Conservation (phyloP, 1,140 invertebrate species). For the Delia radicum region DNA sequence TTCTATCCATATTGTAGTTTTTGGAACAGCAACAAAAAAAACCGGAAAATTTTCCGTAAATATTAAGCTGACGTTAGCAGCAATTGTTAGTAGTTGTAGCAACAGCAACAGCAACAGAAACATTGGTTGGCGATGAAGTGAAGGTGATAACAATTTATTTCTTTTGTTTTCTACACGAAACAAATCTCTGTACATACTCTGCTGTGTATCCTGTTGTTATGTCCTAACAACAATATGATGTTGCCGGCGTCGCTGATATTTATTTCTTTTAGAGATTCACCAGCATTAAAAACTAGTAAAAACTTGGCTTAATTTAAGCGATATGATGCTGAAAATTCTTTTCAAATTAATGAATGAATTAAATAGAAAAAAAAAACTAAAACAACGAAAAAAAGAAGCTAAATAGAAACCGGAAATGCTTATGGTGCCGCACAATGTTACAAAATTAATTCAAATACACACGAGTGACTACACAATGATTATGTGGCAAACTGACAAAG, state of each 20-base stretch:
- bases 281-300: neutral
- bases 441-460: constrained; percentile 5
- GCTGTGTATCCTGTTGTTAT: too few relatives aligned
- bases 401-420: constrained; percentile 15
- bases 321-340: constrained; percentile 19
- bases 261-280: too few relatives aligned
- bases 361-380: neutral
- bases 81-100: too few relatives aligned
- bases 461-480: neutral
- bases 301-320: neutral
- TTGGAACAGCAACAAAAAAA: too few relatives aligned
- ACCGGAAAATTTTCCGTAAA: too few relatives aligned
- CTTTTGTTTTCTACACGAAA: neutral
- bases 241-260: neutral
- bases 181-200: neutral
- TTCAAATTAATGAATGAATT: neutral
- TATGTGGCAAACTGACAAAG: neutral
- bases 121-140: neutral
- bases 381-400: neutral
- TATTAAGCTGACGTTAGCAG: too few relatives aligned
- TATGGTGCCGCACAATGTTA: neutral
- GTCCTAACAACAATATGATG: neutral
- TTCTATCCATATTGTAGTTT: too few relatives aligned
- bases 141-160: neutral
- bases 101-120: too few relatives aligned